Conservation (phyloP, 2,113 vertebrate species). For the Thomomys bottae region DNA sequence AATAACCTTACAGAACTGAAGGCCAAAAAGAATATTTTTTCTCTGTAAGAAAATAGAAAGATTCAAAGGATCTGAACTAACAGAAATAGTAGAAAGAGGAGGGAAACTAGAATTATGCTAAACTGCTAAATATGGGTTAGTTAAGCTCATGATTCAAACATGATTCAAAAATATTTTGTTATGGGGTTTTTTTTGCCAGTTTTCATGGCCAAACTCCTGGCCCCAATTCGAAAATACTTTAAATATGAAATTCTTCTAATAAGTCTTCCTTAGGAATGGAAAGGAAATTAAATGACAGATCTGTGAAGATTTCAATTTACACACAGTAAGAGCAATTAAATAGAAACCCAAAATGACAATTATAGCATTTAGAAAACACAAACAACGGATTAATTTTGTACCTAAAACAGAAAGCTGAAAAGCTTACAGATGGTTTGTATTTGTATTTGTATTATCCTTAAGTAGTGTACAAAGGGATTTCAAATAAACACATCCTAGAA, state of each 20-base stretch:
- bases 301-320: neutral
- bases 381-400: neutral
- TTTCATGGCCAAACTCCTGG: no score
- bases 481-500: no score
- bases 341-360: neutral
- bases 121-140: neutral
- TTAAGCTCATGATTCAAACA: no score
- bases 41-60: slow-evolving; percentile 12
- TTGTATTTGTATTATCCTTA: no score
- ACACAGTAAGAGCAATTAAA: neutral
- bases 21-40: neutral
- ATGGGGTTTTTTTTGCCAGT: no score
- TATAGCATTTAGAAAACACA: slow-evolving; percentile 3
- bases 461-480: no score
- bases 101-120: neutral
- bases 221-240: slow-evolving; percentile 11
- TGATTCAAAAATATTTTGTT: neutral
- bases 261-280: neutral
- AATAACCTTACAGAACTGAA: slow-evolving; percentile 53
- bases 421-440: no score
- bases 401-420: neutral
- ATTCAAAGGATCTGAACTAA: slow-evolving; percentile 34
- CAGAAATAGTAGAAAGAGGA: neutral
- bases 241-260: slow-evolving; percentile 20
- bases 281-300: slow-evolving; percentile 6